Evolutionary conservation across 2,113 vertebrate genomes (phyloP), one percentile per base, ranked within the genome.

Genomic region (Mustela nigripes): DNA sequence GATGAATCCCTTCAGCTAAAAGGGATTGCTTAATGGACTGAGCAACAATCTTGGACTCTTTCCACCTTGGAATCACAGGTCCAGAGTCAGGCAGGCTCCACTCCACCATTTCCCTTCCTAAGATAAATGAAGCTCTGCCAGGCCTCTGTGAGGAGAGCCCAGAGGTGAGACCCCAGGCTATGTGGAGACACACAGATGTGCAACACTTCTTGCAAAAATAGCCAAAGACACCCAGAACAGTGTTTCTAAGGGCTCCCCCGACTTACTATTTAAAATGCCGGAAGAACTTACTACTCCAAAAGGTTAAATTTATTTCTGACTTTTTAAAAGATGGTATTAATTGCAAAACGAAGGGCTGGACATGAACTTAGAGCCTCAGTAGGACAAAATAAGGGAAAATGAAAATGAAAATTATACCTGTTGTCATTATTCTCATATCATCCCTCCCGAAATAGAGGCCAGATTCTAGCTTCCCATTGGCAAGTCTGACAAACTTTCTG

Each of bases 1-100:
- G 98, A 98, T 98, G 97, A 94, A 97, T 45, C 93, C 97, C 97
- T 88, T 98, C 97, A 98, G 95, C 97, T 95, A 92, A 81, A 98
- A 93, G 94, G 92, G 88, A 98, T 93, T 98, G 98, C 96, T 97
- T 98, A 98, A 98, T 98, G 97, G 98, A 95, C 96, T 98, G 98
- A 91, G 60, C 60, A 90, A 82, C 60, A 95, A 56, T 92, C 88
- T 97, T 98, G 97, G 96, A 97, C 94, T 96, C 76, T 48, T 24
- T 98, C 97, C 97, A 98, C 94, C 63, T 89, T 81, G 65, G 88
- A 96, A 88, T 90, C 65, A 8, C 93, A 97, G 96, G 96, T 97
- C 91, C 95, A 82, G 80, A 89, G 31, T 90, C 11, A 33, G 88
- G 95, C 96, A 80, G 93, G 90, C 92, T 91, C 45, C 74, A 71